Evolutionary conservation across 1,140 invertebrate species (phyloP).

Genomic region (Lordiphosa clarofinis): DNA sequence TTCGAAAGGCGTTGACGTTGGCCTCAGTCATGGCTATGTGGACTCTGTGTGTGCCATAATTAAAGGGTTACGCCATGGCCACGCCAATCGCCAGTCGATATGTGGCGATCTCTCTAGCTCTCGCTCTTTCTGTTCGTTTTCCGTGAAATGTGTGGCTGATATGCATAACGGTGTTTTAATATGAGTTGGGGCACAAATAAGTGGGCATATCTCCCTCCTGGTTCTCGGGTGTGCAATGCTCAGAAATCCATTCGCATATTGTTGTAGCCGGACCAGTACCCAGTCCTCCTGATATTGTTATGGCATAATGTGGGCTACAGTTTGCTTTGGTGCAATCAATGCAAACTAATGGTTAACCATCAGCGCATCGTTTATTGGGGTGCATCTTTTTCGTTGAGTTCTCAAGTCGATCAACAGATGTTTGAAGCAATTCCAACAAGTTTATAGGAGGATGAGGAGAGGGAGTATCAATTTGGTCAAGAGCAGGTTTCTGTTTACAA

Average conservation of each 20-base stretch:
- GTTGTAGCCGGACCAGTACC: constrained; percentile 20
- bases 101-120: constrained; percentile 26
- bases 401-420: constrained; percentile 41
- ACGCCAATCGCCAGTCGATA: constrained; percentile 63
- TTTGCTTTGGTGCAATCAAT: constrained; percentile 32
- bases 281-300: constrained; percentile 57
- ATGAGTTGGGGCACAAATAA: constrained; percentile 71
- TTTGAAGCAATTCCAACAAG: neutral
- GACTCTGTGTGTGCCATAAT: constrained; percentile 56
- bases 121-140: constrained; percentile 10
- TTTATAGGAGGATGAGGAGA: too few species aligned
- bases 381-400: constrained; percentile 20
- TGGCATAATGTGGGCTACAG: constrained; percentile 54
- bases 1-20: constrained; percentile 72
- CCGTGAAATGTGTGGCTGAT: constrained; percentile 60
- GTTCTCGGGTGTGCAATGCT: constrained; percentile 10
- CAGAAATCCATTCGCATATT: constrained; percentile 21
- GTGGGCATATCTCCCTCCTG: constrained; percentile 56
- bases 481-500: too few species aligned
- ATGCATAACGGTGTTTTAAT: constrained; percentile 75
- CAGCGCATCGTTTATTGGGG: constrained; percentile 55
- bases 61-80: constrained; percentile 71
- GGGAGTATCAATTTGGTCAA: too few species aligned
- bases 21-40: constrained; percentile 29
- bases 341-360: constrained; percentile 49